These are phyloP conservation scores for Phalangium opilio DNA, from an alignment of 2,888 invertebrate genomes.

Conservation along the genomic window DNA sequence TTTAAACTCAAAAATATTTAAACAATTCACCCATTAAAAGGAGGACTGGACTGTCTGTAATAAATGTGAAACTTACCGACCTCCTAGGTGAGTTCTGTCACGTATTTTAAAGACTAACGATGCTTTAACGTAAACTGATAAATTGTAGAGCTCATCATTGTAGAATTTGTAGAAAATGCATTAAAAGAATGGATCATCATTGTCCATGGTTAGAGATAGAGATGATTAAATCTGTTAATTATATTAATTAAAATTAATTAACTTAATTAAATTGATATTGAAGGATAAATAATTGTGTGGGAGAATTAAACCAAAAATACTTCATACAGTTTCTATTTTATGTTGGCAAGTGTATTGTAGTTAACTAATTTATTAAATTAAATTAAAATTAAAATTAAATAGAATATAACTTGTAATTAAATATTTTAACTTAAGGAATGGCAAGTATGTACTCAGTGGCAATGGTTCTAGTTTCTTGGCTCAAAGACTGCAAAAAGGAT, in stretches of 20 bases:
- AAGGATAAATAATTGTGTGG: slow-evolving; percentile 82
- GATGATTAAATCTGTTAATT: neutral
- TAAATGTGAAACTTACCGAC: slow-evolving; percentile 62
- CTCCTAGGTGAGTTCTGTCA: slow-evolving; percentile 40
- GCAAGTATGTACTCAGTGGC: slow-evolving; percentile 43
- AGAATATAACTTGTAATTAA: neutral
- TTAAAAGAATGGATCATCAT: slow-evolving; percentile 69
- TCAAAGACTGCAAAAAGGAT: slow-evolving; percentile 44
- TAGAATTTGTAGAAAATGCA: slow-evolving; percentile 66
- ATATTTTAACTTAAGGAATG: slow-evolving; percentile 22
- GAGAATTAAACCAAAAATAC: slow-evolving; percentile 79
- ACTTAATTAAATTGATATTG: neutral
- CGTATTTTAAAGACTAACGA: too few species aligned
- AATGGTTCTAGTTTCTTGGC: slow-evolving; percentile 56
- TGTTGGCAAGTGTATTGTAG: slow-evolving; percentile 44
- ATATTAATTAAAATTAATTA: slow-evolving; percentile 2
- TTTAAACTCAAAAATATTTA: neutral
- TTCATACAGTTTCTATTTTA: slow-evolving; percentile 75
- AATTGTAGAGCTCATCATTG: slow-evolving; percentile 55
- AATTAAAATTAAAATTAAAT: too few species aligned
- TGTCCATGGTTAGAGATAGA: slow-evolving; percentile 50
- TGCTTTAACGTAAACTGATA: too few species aligned
- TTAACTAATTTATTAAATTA: neutral
- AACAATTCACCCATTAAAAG: slow-evolving; percentile 2
- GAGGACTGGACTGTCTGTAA: slow-evolving; percentile 57